These are phyloP conservation scores for Heliocidaris erythrogramma DNA, from an alignment of 35 echinoderm and acorn worm genomes.

Conservation along the genomic window DNA sequence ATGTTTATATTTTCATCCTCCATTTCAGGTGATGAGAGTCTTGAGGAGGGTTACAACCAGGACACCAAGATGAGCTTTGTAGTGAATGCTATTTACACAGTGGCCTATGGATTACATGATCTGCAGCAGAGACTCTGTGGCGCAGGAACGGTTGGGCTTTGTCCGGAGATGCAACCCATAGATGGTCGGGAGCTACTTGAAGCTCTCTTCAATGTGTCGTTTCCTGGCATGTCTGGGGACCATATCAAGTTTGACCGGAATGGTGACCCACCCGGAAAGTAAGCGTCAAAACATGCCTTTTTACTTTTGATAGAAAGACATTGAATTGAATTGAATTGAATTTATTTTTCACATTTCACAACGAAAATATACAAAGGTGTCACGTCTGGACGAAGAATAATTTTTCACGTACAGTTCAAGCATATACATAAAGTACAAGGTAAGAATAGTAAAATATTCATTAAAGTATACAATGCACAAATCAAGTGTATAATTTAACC, in stretches of 20 bases:
- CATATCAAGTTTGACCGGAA: slow-evolving; percentile 78
- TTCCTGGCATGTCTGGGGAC: slow-evolving; percentile 69
- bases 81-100: slow-evolving; percentile 90
- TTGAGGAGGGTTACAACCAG: slow-evolving; percentile 72
- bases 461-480: too few species aligned
- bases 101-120: slow-evolving; percentile 84
- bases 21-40: slow-evolving; percentile 65
- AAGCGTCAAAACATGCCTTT: not conserved
- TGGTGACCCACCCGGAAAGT: slow-evolving; percentile 92
- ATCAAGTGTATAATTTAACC: too few species aligned
- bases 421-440: too few species aligned
- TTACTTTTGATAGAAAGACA: not conserved
- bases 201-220: slow-evolving; percentile 79
- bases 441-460: too few species aligned
- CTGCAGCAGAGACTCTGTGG: slow-evolving; percentile 71
- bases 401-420: too few species aligned
- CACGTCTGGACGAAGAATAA: too few species aligned
- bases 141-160: slow-evolving; percentile 52
- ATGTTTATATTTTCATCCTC: not conserved
- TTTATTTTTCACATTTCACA: too few species aligned
- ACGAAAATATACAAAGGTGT: too few species aligned
- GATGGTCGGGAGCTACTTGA: slow-evolving; percentile 69
- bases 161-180: slow-evolving; percentile 75
- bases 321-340: too few species aligned
- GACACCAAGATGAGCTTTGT: slow-evolving; percentile 99